Evolutionary conservation across 2,797 vertebrate species (phyloP).

Genomic region (Onychomys torridus): DNA sequence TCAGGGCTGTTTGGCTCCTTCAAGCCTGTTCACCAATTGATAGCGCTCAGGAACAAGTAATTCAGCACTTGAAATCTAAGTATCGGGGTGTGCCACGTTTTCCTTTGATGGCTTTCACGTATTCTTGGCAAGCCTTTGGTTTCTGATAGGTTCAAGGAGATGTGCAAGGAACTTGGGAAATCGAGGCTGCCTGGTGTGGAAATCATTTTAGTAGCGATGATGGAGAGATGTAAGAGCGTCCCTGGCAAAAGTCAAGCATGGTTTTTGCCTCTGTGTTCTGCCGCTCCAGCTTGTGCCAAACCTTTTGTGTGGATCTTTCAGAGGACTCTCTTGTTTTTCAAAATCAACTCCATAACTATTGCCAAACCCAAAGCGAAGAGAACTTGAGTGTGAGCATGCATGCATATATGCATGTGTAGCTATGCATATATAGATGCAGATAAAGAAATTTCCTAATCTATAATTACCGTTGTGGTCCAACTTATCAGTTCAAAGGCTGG

Average conservation of each 20-base stretch:
- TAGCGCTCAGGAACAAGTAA: not conserved
- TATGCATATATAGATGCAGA: not conserved
- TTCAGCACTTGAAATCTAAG: not conserved
- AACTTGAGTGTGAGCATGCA: not conserved
- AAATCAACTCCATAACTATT: conserved; percentile 25
- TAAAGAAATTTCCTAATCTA: not conserved
- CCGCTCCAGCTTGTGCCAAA: not conserved
- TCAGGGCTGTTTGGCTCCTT: not conserved
- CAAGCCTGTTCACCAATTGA: not conserved
- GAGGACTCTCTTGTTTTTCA: conserved; percentile 21
- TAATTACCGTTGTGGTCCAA: not conserved
- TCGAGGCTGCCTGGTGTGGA: not conserved
- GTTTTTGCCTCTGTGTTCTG: not conserved
- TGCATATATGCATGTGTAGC: not conserved
- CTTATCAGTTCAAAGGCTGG: conserved; percentile 3
- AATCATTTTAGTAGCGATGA: conserved; percentile 20
- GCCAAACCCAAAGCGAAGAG: not conserved
- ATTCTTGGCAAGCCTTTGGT: conserved; percentile 15
- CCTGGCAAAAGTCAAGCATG: conserved; percentile 5
- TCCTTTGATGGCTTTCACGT: conserved; percentile 17
- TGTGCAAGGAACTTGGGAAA: not conserved
- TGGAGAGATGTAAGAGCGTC: conserved; percentile 9
- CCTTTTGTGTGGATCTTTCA: not conserved
- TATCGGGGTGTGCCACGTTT: not conserved
- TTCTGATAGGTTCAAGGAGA: conserved; percentile 42